Evolutionary conservation across 2,797 vertebrate species (phyloP).

Genomic region (Balearica regulorum): DNA sequence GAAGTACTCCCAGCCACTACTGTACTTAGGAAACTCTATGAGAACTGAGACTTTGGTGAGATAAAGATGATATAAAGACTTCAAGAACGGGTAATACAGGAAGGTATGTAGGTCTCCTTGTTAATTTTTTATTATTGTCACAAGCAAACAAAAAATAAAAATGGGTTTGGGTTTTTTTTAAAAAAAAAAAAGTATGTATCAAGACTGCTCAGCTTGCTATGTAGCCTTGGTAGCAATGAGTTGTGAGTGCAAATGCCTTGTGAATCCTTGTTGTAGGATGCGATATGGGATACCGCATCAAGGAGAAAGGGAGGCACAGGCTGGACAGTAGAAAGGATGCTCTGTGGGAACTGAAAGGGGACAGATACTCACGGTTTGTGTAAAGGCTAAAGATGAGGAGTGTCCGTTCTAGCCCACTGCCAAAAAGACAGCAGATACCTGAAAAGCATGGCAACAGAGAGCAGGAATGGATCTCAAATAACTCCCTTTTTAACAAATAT

Average conservation of each 20-base stretch:
- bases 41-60: background rate
- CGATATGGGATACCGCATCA: accelerated
- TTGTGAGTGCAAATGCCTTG: background rate
- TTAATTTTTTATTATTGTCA: background rate
- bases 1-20: background rate
- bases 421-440: background rate
- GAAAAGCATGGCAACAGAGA: background rate
- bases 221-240: background rate
- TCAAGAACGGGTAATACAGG: background rate
- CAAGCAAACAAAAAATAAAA: background rate
- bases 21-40: background rate
- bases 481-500: background rate
- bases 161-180: background rate
- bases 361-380: accelerated
- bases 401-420: background rate
- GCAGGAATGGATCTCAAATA: background rate
- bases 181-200: background rate
- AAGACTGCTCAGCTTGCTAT: background rate
- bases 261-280: background rate
- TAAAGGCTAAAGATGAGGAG: background rate
- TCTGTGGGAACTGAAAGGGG: background rate
- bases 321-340: background rate
- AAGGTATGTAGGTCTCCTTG: background rate
- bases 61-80: background rate
- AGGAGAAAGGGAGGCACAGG: background rate